Evolutionary conservation across 2,888 invertebrate species (phyloP).

Genomic region (Xylota sylvarum): DNA sequence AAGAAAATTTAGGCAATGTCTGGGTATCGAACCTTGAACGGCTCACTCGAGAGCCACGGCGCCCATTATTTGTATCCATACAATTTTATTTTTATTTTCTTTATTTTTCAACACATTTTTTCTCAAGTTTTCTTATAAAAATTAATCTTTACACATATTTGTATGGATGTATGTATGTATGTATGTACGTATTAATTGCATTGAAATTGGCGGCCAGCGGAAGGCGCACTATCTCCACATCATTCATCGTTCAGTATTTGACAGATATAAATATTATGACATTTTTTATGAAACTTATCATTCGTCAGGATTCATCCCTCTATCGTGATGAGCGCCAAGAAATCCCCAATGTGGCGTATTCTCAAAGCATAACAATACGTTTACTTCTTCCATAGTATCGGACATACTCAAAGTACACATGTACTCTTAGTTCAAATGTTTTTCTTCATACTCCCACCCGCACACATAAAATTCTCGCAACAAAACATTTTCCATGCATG

Average conservation of each 20-base stretch:
- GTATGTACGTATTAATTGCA: neutral
- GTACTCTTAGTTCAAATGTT: constrained; percentile 43
- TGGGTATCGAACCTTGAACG: too few relatives aligned
- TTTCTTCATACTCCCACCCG: neutral
- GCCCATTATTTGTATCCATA: too few relatives aligned
- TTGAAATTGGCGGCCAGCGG: constrained; percentile 4
- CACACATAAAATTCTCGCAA: neutral
- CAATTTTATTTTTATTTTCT: too few relatives aligned
- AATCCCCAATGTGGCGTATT: constrained; percentile 23
- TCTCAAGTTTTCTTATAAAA: too few relatives aligned
- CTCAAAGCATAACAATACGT: neutral
- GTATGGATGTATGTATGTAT: too few relatives aligned
- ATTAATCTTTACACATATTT: too few relatives aligned
- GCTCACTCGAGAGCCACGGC: too few relatives aligned
- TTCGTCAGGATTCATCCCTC: constrained; percentile 13
- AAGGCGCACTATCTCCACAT: neutral
- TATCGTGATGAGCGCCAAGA: constrained; percentile 57
- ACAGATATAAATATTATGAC: constrained; percentile 22
- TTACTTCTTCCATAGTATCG: neutral
- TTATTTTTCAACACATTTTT: too few relatives aligned
- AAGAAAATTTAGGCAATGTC: too few relatives aligned
- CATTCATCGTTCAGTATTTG: neutral
- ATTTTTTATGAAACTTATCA: neutral
- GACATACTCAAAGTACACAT: constrained; percentile 55
- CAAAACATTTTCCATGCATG: neutral